Base-by-base conservation (phyloP, 2,888 invertebrate genomes). In the Campaea margaritaria region DNA sequence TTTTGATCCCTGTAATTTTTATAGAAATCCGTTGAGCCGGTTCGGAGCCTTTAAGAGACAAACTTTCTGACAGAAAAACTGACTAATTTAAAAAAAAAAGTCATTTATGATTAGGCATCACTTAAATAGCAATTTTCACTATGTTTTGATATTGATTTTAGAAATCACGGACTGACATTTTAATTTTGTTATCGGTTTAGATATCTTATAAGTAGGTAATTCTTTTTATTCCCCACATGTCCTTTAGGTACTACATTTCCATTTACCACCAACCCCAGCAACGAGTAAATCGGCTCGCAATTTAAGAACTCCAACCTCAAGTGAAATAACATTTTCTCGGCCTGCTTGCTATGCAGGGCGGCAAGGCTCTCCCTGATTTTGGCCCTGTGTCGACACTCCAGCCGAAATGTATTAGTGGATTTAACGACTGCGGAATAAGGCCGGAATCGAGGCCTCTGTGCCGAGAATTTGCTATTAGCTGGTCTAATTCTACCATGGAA, bases 351-450 rank as follows among this genome's bases (percentile, higher is more conserved):
- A 93, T 93, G 87, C 92, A 84, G 86, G 83, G 75, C 86, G 81
- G 78, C 82, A 74, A 76, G 63, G 72, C 65, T 69, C 72, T 83
- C 82, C 83, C 87, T 90, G 91, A 92, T 93, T 93, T 92, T 91
- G 89, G 76, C 85, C 80, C 78, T 83, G 83, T 82, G 89, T 87
- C 89, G 87, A 82, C 91, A 85, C 80, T 75, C 79, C 78, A 78
- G 79, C 79, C 79, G 83, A 89, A 90, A 91, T 90, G 87, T 91
- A 90, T 90, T 91, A 90, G 89, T 85, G 75, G 85, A 81, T 86
- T 89, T 88, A 86, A 85, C 86, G 85, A 83, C 82, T 81, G 81
- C 85, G 75, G 81, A 87, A 86, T 87, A 83, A 80, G 76, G 78
- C 76, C 70, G 74, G 79, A 83, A 61, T 82, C 78, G 75, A 58